Evolutionary conservation across 2,113 vertebrate species (phyloP).

Genomic region (Daphoenositta chrysoptera): DNA sequence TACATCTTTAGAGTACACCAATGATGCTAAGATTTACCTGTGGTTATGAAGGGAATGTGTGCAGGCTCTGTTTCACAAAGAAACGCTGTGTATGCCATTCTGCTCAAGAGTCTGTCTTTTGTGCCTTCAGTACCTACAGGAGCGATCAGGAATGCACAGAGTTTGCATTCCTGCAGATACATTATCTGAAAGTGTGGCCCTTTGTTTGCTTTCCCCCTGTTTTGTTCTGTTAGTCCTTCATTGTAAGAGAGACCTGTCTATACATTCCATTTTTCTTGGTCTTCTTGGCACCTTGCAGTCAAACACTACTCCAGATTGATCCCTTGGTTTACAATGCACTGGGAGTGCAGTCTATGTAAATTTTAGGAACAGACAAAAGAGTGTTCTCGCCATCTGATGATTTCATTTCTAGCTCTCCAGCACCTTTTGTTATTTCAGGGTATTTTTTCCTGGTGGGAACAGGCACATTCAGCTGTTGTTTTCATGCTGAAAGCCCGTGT

Average conservation of each 20-base stretch:
- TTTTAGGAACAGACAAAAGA: slow-evolving; percentile 63
- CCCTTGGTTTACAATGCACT: slow-evolving; percentile 4
- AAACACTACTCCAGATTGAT: slow-evolving; percentile 23
- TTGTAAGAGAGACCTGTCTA: slow-evolving; percentile 47
- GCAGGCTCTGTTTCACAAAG: slow-evolving; percentile 22
- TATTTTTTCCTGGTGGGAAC: slow-evolving; percentile 65
- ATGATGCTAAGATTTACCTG: neutral
- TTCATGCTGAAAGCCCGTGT: slow-evolving; percentile 34
- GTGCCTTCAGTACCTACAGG: slow-evolving; percentile 23
- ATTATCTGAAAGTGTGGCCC: slow-evolving; percentile 21
- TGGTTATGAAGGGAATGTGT: neutral
- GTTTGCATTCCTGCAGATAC: slow-evolving; percentile 31
- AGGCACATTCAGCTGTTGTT: slow-evolving; percentile 71
- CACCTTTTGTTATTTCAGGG: slow-evolving; percentile 50
- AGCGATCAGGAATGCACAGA: slow-evolving; percentile 40
- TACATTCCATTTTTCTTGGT: slow-evolving; percentile 51
- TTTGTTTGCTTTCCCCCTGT: slow-evolving; percentile 40
- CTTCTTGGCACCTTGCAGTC: slow-evolving; percentile 38
- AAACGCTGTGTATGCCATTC: neutral
- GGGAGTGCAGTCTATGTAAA: slow-evolving; percentile 53
- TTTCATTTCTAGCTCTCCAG: slow-evolving; percentile 63
- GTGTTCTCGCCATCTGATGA: slow-evolving; percentile 40
- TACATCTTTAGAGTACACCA: neutral
- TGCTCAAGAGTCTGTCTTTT: slow-evolving; percentile 30
- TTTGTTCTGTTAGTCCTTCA: neutral